Evolutionary conservation across 2,888 invertebrate species (phyloP).

Genomic region (Ptilodon capucinus): DNA sequence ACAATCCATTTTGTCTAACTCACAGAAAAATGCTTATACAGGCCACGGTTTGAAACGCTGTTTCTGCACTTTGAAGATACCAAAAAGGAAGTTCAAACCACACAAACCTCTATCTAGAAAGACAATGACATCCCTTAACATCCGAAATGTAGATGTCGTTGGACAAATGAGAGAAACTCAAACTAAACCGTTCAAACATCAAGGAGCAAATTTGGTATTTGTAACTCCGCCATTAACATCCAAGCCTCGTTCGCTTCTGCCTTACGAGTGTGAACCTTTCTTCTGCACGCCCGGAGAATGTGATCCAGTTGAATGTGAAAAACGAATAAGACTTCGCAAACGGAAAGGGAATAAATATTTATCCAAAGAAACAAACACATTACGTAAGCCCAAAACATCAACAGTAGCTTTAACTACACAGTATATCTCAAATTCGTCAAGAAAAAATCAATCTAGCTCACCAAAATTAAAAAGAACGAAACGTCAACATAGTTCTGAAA

Average conservation of each 20-base stretch:
- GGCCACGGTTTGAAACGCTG: conserved; percentile 31
- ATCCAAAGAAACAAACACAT: conserved; percentile 13
- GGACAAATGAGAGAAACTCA: conserved; percentile 5
- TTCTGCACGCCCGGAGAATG: conserved; percentile 39
- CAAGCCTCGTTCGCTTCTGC: conserved; percentile 11
- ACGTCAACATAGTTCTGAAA: background rate
- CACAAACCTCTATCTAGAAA: conserved; percentile 11
- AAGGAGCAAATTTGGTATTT: conserved; percentile 6
- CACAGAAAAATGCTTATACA: conserved; percentile 10
- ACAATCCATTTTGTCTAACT: conserved; percentile 12
- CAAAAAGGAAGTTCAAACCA: conserved; percentile 17
- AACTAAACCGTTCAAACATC: conserved; percentile 9
- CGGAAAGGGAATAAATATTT: background rate
- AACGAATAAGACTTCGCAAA: conserved; percentile 15
- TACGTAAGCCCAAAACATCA: conserved; percentile 4
- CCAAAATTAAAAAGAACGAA: conserved; percentile 3
- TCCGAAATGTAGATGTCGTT: background rate
- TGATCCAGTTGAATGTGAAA: conserved; percentile 33
- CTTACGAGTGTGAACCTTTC: conserved; percentile 41
- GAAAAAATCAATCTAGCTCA: conserved; percentile 1
- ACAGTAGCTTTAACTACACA: conserved; percentile 11
- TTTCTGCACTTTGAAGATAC: conserved; percentile 41
- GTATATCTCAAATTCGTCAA: background rate
- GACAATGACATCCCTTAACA: conserved; percentile 10
- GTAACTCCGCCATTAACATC: conserved; percentile 5